Percentiles rank a stretch among this genome's conserved stretches.
Conservation (phyloP, 2,113 vertebrate species). For the Pseudorectes ferrugineus region DNA sequence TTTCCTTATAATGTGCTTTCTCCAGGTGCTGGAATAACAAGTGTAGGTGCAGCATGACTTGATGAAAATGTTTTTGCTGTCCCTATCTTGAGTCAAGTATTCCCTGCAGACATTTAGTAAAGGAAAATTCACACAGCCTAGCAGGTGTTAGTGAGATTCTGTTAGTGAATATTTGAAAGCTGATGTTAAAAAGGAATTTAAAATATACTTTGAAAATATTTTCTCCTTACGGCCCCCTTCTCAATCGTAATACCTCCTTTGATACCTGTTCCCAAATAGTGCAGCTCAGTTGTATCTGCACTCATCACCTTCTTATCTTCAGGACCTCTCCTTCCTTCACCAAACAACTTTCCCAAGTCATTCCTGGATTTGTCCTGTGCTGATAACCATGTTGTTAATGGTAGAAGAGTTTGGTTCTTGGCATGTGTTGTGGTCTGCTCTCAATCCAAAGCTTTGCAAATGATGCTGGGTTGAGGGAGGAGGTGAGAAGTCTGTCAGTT, state of each 20-base stretch:
- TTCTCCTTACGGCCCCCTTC: background rate
- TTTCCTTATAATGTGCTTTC: background rate
- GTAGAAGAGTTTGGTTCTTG: background rate
- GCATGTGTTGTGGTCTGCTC: background rate
- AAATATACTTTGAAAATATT: background rate
- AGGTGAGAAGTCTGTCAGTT: background rate
- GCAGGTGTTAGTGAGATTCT: background rate
- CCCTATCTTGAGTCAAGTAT: background rate
- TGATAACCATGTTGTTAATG: background rate
- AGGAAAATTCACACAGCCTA: background rate
- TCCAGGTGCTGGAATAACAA: background rate
- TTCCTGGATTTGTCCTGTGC: background rate
- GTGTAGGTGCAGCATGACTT: background rate
- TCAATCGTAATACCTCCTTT: background rate
- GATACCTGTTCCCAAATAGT: background rate
- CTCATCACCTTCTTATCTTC: background rate
- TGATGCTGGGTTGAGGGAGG: background rate
- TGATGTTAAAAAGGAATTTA: background rate
- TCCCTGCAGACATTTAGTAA: background rate
- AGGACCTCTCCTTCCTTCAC: background rate
- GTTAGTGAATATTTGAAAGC: background rate
- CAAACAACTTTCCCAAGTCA: background rate
- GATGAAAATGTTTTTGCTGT: background rate
- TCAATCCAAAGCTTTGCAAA: background rate
- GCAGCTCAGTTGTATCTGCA: background rate